phyloP scores from a whole-genome alignment of 2,113 vertebrate genomes.

The Triplophysa dalaica region DNA sequence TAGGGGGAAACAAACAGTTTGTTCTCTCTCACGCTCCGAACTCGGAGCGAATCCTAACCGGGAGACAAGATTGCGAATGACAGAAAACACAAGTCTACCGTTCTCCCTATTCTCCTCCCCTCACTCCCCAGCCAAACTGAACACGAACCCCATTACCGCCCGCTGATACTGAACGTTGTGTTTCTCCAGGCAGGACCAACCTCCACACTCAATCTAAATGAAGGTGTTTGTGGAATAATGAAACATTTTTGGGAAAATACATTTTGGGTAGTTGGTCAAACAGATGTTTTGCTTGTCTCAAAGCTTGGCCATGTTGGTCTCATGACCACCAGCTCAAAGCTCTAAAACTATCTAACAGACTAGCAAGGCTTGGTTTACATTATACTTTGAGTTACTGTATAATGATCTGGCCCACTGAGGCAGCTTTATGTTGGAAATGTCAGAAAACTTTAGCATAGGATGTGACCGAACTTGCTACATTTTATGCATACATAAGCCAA shows the following conservation, averaged over 20 bases:
- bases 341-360: too few species aligned
- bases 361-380: too few species aligned
- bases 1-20: slow-evolving; percentile 19
- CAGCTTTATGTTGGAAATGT: background rate
- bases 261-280: too few species aligned
- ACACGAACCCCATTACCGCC: background rate
- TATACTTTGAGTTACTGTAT: too few species aligned
- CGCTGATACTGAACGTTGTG: background rate
- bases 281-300: too few species aligned
- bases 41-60: slow-evolving; percentile 30
- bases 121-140: slow-evolving; percentile 7
- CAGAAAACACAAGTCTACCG: slow-evolving; percentile 40
- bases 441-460: background rate
- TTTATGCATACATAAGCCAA: slow-evolving; percentile 4
- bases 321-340: too few species aligned
- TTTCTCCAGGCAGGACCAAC: slow-evolving; percentile 20
- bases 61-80: slow-evolving; percentile 46
- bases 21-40: slow-evolving; percentile 17
- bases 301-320: too few species aligned
- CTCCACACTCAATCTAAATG: slow-evolving; percentile 21
- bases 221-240: slow-evolving; percentile 14
- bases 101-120: slow-evolving; percentile 20
- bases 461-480: background rate
- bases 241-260: background rate
- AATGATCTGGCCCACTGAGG: too few species aligned